Conservation (phyloP, 1,140 invertebrate genomes). For the Brachionus asplanchnoidis region DNA sequence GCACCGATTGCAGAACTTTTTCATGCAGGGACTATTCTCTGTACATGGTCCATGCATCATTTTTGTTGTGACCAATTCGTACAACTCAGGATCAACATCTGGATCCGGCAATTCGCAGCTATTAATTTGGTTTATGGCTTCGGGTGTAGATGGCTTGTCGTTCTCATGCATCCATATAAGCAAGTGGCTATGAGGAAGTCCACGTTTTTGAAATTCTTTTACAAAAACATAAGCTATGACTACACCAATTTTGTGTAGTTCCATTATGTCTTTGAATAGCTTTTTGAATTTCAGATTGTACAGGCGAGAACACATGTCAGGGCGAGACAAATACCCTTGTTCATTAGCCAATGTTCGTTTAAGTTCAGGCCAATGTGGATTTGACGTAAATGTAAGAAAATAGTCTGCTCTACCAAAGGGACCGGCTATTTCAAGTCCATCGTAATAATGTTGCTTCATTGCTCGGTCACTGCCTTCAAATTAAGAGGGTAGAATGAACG, state of each 20-base stretch:
- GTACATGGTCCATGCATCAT: too few relatives aligned
- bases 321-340: not conserved
- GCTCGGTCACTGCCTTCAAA: not conserved
- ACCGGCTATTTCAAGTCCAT: not conserved
- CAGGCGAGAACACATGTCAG: not conserved
- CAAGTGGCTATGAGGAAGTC: too few relatives aligned
- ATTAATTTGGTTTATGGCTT: too few relatives aligned
- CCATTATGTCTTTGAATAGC: not conserved
- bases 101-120: too few relatives aligned
- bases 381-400: not conserved
- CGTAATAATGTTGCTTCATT: not conserved
- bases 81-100: too few relatives aligned
- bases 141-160: too few relatives aligned
- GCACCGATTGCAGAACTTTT: too few relatives aligned
- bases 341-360: not conserved
- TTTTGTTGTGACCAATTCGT: too few relatives aligned
- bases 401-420: not conserved
- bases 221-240: not conserved
- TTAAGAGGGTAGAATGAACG: not conserved
- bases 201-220: not conserved
- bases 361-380: not conserved
- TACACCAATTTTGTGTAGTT: not conserved
- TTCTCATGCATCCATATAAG: too few relatives aligned
- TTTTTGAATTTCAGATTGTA: not conserved
- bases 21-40: not conserved